These are phyloP conservation scores for Tetramorium bicarinatum DNA, from an alignment of 2,888 invertebrate species.

Conservation along the genomic window DNA sequence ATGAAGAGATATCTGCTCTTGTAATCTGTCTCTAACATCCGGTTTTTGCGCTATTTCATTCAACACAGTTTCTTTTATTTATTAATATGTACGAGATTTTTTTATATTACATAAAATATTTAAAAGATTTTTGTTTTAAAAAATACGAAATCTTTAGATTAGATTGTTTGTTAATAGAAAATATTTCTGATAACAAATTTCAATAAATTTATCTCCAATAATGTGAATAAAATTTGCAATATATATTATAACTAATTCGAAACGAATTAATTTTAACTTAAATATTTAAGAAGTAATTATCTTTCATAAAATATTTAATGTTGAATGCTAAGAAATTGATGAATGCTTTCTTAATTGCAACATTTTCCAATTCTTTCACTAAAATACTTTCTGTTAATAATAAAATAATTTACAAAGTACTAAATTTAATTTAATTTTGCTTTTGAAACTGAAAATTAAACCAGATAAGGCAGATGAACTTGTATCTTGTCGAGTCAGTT, in stretches of 20 bases:
- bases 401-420: neutral
- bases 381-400: neutral
- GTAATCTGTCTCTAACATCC: conserved; percentile 61
- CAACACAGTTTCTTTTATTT: neutral
- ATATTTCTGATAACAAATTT: neutral
- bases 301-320: neutral
- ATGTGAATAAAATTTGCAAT: neutral
- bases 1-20: conserved; percentile 68
- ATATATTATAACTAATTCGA: neutral
- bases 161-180: neutral
- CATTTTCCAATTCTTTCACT: neutral
- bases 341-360: neutral
- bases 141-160: neutral
- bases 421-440: neutral
- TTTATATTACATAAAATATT: neutral
- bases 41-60: conserved; percentile 5
- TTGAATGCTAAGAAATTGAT: neutral
- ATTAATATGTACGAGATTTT: neutral
- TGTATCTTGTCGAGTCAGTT: conserved; percentile 40
- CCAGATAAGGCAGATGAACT: neutral
- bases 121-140: neutral
- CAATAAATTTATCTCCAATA: neutral
- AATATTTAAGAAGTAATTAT: neutral
- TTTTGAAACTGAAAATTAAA: neutral
- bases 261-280: neutral